A percentile compares a stretch with the other conserved stretches of the same genome.
Conservation (phyloP, 2,797 vertebrate genomes). For the Acrocephalus scirpaceus region DNA sequence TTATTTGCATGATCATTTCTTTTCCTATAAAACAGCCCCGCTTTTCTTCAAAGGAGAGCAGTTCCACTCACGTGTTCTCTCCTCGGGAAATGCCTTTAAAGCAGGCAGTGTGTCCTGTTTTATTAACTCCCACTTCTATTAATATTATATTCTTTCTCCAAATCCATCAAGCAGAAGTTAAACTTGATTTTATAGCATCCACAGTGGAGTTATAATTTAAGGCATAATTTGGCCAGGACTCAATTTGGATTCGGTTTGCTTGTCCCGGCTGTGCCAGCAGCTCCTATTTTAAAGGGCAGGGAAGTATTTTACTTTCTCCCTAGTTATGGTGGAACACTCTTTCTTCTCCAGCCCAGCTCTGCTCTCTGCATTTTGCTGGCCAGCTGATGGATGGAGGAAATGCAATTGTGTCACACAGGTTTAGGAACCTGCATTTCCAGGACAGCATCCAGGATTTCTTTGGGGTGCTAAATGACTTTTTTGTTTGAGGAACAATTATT, state of each 20-base stretch:
- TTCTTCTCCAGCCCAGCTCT: constrained; percentile 13
- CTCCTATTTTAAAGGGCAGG: constrained; percentile 61
- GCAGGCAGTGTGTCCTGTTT: constrained; percentile 30
- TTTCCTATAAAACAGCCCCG: neutral
- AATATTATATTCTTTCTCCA: constrained; percentile 22
- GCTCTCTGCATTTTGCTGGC: neutral
- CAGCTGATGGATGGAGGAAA: neutral
- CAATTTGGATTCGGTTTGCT: constrained; percentile 33
- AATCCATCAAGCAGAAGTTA: constrained; percentile 58
- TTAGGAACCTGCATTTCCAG: neutral
- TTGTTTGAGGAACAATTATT: neutral
- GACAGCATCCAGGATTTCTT: neutral
- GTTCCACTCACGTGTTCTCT: constrained; percentile 20
- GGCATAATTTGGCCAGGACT: constrained; percentile 54
- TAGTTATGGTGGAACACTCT: neutral
- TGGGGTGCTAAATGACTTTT: neutral
- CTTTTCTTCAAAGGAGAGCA: constrained; percentile 36
- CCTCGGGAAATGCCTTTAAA: constrained; percentile 39
- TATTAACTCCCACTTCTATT: constrained; percentile 54
- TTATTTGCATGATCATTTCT: constrained; percentile 15
- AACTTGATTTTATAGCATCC: constrained; percentile 53
- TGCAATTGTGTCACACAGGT: fast-evolving
- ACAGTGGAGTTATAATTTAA: constrained; percentile 59
- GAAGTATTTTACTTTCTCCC: constrained; percentile 52
- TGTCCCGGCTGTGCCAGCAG: constrained; percentile 22